Base-by-base conservation (phyloP, 2,888 invertebrate species). In the Halictus quadricinctus region DNA sequence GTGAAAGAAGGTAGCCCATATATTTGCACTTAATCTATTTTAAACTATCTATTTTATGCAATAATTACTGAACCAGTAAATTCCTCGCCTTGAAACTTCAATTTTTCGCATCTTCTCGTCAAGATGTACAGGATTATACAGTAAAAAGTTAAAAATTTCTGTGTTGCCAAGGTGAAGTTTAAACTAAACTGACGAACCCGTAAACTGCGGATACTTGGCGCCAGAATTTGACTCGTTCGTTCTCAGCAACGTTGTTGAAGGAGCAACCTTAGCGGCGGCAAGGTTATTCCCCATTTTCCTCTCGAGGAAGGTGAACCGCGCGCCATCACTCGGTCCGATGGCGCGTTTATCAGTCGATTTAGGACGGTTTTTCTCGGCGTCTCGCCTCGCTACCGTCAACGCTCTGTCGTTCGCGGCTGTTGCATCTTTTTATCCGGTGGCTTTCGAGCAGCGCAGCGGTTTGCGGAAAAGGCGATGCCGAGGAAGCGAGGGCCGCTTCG, bases 381-480 rank as follows among this genome's bases (percentile, higher is more conserved):
- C 58, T 81, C 74, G 70, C 72, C n/a, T 64, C 18, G 18, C 64
- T 29, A 43, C 73, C 72, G 70, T 84, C 84, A 36, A 25, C 74
- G 77, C 69, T 41, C 78, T 73, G 73, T 70, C 74, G 85, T 82
- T 72, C 70, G 81, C 82, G 76, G 76, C 80, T 73, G 83, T 78
- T 60, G 72, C 73, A 41, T 58, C 83, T 89, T 89, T 85, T 88
- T 87, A 85, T 50, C 79, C 86, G 10, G 18, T 8, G 64, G 29
- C 29, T 29, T 18, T 29, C 58, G 12, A 58, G 58, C n/a, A 12
- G 4, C 1, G 58, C 58, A 10, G 36, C 46, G 80, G 79, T 83
- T 79, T 80, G 85, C 90, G 88, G 88, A 83, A 90, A 91, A 90
- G 90, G 91, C 87, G 84, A 90, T 85, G 87, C 73, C 85, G 78